Evolutionary conservation across 2,113 vertebrate genomes (phyloP).

Genomic region (Caloenas nicobarica): DNA sequence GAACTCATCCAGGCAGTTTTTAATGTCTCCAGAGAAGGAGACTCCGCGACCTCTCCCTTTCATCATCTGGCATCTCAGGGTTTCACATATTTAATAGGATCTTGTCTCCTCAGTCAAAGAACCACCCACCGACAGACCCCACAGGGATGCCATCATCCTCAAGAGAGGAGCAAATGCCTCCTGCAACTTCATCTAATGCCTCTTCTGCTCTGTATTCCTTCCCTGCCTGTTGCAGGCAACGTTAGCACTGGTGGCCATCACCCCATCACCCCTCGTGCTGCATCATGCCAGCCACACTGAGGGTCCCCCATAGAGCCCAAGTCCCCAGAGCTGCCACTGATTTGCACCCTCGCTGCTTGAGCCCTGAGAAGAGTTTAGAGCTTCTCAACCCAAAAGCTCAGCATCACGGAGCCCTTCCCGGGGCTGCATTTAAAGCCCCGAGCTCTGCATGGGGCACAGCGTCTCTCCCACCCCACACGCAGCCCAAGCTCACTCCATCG

Average conservation of each 20-base stretch:
- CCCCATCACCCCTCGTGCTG: not conserved
- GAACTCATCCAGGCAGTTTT: too few relatives aligned
- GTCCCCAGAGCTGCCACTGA: not conserved
- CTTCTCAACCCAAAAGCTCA: not conserved
- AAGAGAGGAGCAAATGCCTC: not conserved
- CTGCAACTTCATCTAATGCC: not conserved
- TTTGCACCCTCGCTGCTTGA: accelerated
- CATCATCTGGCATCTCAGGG: not conserved
- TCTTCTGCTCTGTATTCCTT: not conserved
- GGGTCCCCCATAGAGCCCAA: accelerated
- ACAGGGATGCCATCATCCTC: accelerated
- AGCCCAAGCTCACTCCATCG: not conserved
- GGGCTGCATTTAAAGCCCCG: accelerated
- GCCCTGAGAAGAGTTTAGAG: accelerated
- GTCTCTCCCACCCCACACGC: not conserved
- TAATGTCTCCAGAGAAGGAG: too few relatives aligned
- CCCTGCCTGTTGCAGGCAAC: not conserved
- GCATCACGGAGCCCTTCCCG: not conserved
- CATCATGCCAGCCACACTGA: accelerated
- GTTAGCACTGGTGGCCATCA: accelerated
- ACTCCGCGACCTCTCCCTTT: too few relatives aligned
- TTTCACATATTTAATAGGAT: not conserved
- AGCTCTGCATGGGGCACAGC: accelerated
- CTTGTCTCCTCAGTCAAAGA: not conserved
- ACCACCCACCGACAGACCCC: not conserved